phyloP scores from a whole-genome alignment of 92 coral and sea anemone genomes.

The Metridium senile region DNA sequence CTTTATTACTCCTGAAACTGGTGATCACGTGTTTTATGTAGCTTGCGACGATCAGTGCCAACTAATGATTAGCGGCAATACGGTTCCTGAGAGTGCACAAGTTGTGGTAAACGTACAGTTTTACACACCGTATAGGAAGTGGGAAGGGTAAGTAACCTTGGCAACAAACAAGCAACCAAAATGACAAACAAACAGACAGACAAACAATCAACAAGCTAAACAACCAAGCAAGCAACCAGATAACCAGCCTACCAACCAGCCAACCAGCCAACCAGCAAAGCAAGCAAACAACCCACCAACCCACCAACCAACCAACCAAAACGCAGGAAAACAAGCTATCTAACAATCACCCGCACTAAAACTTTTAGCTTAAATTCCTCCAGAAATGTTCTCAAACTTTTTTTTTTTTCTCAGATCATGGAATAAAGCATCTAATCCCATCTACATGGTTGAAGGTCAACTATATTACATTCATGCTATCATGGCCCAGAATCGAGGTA shows the following conservation, averaged over 20 bases:
- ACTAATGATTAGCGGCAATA: conserved; percentile 44
- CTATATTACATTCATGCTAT: conserved; percentile 49
- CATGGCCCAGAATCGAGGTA: conserved; percentile 48
- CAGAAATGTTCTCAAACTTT: too few relatives aligned
- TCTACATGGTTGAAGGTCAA: conserved; percentile 32
- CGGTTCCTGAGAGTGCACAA: conserved; percentile 17
- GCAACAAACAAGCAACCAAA: not conserved
- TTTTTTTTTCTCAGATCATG: not conserved
- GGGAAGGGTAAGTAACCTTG: conserved; percentile 46
- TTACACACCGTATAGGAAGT: conserved; percentile 49
- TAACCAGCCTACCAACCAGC: too few relatives aligned
- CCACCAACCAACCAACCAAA: too few relatives aligned
- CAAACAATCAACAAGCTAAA: too few relatives aligned
- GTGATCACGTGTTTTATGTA: conserved; percentile 53
- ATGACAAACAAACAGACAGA: too few relatives aligned
- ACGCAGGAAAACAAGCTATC: too few relatives aligned
- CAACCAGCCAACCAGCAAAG: too few relatives aligned
- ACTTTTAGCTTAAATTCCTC: too few relatives aligned
- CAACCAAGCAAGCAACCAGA: too few relatives aligned
- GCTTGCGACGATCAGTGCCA: conserved; percentile 66
- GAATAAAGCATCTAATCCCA: conserved; percentile 12
- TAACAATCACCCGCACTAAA: too few relatives aligned
- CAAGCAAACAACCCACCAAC: too few relatives aligned
- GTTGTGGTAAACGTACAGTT: conserved; percentile 7
- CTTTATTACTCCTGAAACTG: conserved; percentile 60